Conservation (phyloP, 1,140 invertebrate species). For the Formica exsecta region DNA sequence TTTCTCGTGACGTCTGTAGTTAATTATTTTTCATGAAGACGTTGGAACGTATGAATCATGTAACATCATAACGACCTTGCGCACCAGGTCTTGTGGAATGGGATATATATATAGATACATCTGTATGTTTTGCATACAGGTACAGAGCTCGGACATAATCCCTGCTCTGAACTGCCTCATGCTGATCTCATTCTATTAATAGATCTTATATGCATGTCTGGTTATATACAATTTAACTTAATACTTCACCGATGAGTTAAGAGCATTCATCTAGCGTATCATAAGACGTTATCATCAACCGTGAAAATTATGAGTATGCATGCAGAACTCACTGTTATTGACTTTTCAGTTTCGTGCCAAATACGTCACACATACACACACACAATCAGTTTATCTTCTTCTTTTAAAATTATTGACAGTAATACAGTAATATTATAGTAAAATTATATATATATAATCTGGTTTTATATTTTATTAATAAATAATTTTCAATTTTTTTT, state of each 20-base stretch:
- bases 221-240: conserved; percentile 19
- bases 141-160: neutral
- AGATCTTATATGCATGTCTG: conserved; percentile 19
- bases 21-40: conserved; percentile 52
- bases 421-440: too few relatives aligned
- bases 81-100: conserved; percentile 8
- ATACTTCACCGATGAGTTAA: neutral
- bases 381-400: neutral
- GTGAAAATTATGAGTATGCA: conserved; percentile 7
- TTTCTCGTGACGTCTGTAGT: neutral
- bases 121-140: conserved; percentile 36
- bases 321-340: conserved; percentile 7
- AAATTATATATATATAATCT: neutral
- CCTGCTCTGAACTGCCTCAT: neutral
- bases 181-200: conserved; percentile 69
- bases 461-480: neutral
- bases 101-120: conserved; percentile 21
- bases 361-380: conserved; percentile 4
- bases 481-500: neutral
- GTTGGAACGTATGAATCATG: conserved; percentile 40
- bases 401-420: neutral
- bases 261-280: conserved; percentile 7
- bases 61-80: conserved; percentile 60
- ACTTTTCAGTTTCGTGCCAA: neutral
- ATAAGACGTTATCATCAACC: conserved; percentile 23